phyloP scores from a whole-genome alignment of 2,888 invertebrate genomes.

The Heliconius ismenius region DNA sequence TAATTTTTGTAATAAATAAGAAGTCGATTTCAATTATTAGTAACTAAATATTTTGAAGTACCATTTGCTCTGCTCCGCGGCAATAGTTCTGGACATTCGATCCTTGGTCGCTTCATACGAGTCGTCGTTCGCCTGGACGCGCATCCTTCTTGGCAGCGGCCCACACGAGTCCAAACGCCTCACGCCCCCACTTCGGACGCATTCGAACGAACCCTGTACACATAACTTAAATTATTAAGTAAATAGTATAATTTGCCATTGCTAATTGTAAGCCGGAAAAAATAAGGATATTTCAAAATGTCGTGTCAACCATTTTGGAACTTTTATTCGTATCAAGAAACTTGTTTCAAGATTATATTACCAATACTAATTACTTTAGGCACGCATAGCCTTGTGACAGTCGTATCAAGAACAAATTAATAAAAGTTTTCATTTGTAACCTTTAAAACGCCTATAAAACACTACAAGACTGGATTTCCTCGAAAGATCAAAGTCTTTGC shows the following conservation, averaged over 20 bases:
- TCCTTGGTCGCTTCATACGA: slow-evolving; percentile 95
- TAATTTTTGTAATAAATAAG: background rate
- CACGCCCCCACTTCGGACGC: slow-evolving; percentile 84
- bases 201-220: slow-evolving; percentile 94
- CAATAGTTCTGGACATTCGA: slow-evolving; percentile 95
- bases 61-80: slow-evolving; percentile 97
- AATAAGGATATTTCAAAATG: background rate
- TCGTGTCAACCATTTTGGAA: slow-evolving; percentile 32
- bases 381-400: slow-evolving; percentile 34
- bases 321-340: slow-evolving; percentile 35
- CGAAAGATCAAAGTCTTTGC: background rate
- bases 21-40: background rate
- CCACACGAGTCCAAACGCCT: slow-evolving; percentile 91
- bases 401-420: slow-evolving; percentile 20
- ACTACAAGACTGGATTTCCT: slow-evolving; percentile 1
- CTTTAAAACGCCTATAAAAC: slow-evolving; percentile 15
- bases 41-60: slow-evolving; percentile 58
- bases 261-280: background rate
- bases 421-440: slow-evolving; percentile 10
- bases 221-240: background rate
- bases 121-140: slow-evolving; percentile 97
- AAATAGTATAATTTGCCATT: background rate
- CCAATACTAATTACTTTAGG: slow-evolving; percentile 23
- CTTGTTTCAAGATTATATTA: slow-evolving; percentile 39
- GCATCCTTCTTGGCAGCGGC: slow-evolving; percentile 92